phyloP scores from a whole-genome alignment of 2,797 vertebrate genomes.

The Agapornis canus region DNA sequence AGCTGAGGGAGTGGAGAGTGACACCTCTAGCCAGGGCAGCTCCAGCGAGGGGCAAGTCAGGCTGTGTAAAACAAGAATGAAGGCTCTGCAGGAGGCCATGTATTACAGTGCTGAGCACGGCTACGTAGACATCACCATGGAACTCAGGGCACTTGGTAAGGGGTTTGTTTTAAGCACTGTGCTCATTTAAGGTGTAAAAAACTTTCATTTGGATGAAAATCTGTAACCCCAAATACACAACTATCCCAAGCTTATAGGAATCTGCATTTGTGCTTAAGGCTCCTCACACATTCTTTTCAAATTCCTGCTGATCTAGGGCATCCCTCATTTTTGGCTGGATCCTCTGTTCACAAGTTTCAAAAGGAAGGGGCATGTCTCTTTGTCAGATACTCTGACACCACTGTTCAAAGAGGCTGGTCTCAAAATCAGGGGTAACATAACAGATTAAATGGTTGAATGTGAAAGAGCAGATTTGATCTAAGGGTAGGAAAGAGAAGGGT shows the following conservation, averaged over 20 bases:
- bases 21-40: slow-evolving; percentile 81
- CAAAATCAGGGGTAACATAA: not conserved
- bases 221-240: not conserved
- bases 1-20: slow-evolving; percentile 91
- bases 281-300: not conserved
- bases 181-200: fast-evolving
- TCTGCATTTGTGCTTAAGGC: not conserved
- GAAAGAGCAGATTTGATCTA: not conserved
- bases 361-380: not conserved
- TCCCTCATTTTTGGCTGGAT: not conserved
- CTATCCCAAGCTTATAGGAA: not conserved
- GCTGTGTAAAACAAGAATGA: slow-evolving; percentile 90
- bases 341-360: not conserved
- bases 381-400: not conserved
- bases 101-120: slow-evolving; percentile 97
- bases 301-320: not conserved
- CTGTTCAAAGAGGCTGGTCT: not conserved
- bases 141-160: slow-evolving; percentile 91
- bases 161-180: fast-evolving
- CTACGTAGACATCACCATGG: slow-evolving; percentile 97
- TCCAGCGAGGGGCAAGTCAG: slow-evolving; percentile 80
- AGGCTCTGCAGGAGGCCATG: slow-evolving; percentile 95
- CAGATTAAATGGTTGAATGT: not conserved
- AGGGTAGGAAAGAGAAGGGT: too few relatives aligned
- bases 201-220: not conserved